Evolutionary conservation across 2,113 vertebrate genomes (phyloP).

Genomic region (Podilymbus podiceps): DNA sequence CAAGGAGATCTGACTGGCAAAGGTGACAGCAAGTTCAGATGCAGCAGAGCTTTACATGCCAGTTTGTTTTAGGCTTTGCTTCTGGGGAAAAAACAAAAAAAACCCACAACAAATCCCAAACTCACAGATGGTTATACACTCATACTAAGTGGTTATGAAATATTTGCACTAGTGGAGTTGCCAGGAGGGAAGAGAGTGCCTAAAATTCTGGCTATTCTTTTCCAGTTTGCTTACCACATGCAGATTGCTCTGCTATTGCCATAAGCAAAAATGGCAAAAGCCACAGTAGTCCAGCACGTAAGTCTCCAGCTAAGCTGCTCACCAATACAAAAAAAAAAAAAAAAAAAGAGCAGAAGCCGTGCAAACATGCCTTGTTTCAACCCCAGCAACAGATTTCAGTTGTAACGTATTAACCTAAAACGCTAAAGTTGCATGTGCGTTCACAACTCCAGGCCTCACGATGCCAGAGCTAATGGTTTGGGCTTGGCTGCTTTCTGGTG

Average conservation of each 20-base stretch:
- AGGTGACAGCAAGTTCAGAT: background rate
- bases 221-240: background rate
- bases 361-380: background rate
- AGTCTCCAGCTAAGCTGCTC: background rate
- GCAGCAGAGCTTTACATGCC: background rate
- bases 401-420: background rate
- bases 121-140: background rate
- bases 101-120: background rate
- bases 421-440: background rate
- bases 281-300: background rate
- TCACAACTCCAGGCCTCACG: background rate
- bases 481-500: background rate
- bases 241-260: background rate
- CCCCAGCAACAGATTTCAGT: background rate
- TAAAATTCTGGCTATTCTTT: constrained; percentile 31
- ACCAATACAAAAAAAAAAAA: background rate
- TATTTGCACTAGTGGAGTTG: background rate
- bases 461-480: background rate
- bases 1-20: background rate
- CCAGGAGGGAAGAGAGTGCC: background rate
- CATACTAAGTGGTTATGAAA: background rate
- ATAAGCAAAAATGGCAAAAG: constrained; percentile 5
- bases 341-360: background rate
- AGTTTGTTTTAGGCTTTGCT: background rate
- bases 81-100: background rate